Conservation (phyloP, 2,797 vertebrate genomes). For the Sphenodon punctatus region DNA sequence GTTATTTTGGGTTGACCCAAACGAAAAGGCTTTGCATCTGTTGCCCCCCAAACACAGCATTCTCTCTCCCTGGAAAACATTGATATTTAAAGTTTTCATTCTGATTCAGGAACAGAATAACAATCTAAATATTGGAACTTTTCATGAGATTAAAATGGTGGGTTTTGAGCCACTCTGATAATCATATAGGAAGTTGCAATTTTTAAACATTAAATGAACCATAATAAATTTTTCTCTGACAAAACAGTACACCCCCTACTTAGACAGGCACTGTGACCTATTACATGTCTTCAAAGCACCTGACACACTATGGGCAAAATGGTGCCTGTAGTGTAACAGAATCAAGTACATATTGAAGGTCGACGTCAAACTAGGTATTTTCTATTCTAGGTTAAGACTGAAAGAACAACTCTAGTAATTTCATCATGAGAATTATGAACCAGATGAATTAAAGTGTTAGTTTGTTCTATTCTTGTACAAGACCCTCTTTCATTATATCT, state of each 20-base stretch:
- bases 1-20: too few relatives aligned
- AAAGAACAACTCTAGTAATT: conserved; percentile 29
- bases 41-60: too few relatives aligned
- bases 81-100: too few relatives aligned
- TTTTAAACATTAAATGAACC: too few relatives aligned
- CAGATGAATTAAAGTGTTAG: conserved; percentile 56
- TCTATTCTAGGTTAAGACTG: background rate
- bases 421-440: background rate
- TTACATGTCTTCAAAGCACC: background rate
- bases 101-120: too few relatives aligned
- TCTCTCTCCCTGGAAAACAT: too few relatives aligned
- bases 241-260: background rate
- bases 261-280: background rate
- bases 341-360: conserved; percentile 11
- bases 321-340: conserved; percentile 15
- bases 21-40: too few relatives aligned
- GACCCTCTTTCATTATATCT: conserved; percentile 50
- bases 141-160: too few relatives aligned
- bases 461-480: conserved; percentile 57
- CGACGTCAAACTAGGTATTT: background rate
- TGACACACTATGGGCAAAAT: background rate
- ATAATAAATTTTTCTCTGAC: too few relatives aligned
- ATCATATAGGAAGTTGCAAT: too few relatives aligned
- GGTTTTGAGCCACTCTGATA: too few relatives aligned
- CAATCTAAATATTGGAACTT: too few relatives aligned